These are phyloP conservation scores for Chrysocyon brachyurus DNA, from an alignment of 2,797 vertebrate species.

Conservation along the genomic window DNA sequence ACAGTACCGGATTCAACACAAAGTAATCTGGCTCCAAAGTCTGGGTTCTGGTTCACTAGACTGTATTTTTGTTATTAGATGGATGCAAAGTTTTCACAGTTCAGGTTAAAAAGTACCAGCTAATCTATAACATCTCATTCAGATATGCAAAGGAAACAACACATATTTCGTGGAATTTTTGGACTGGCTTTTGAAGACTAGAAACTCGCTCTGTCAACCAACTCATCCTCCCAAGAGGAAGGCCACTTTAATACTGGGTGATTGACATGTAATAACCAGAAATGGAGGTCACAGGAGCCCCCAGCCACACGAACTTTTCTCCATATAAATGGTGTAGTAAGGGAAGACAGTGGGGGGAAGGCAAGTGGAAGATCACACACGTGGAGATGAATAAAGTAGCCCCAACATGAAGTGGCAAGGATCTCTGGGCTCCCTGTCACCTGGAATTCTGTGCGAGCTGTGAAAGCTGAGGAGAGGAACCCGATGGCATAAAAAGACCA, in stretches of 20 bases:
- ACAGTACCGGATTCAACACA: not conserved
- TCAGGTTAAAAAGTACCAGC: not conserved
- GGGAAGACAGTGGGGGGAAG: not conserved
- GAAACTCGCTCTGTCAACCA: not conserved
- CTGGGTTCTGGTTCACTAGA: not conserved
- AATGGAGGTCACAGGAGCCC: not conserved
- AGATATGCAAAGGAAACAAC: not conserved
- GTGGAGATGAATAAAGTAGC: not conserved
- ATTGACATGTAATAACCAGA: not conserved
- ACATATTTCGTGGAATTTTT: not conserved
- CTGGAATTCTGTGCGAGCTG: not conserved
- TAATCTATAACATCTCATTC: not conserved
- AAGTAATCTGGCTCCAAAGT: not conserved
- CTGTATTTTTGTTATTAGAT: not conserved
- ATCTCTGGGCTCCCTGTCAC: fast-evolving
- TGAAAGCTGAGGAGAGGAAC: not conserved
- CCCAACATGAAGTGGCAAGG: not conserved
- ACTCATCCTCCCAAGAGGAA: not conserved
- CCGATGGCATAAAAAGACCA: not conserved
- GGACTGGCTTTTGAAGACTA: not conserved
- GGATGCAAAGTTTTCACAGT: not conserved
- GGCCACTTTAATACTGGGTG: not conserved
- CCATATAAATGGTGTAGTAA: not conserved
- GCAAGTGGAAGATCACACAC: not conserved
- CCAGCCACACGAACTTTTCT: not conserved